A percentile compares a stretch with the other conserved stretches of the same genome.
Conservation (phyloP, 2,113 vertebrate genomes). For the Equus przewalskii region DNA sequence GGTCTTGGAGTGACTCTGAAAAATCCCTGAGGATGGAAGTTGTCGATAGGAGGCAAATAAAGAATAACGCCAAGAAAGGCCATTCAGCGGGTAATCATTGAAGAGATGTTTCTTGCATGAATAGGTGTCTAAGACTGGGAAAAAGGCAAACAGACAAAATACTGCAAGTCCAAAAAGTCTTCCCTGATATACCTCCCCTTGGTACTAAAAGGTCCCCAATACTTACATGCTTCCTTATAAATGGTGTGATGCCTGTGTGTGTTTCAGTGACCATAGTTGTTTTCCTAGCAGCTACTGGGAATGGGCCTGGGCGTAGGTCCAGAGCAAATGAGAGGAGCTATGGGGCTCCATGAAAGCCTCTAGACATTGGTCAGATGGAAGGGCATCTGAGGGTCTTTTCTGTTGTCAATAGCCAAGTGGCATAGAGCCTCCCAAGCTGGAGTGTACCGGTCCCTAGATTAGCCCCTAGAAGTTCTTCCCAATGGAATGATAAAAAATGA, state of each 20-base stretch:
- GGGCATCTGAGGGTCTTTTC: not conserved
- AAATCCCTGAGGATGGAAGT: conserved; percentile 68
- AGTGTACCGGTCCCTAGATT: not conserved
- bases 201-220: not conserved
- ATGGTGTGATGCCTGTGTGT: not conserved
- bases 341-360: not conserved
- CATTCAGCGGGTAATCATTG: conserved; percentile 31
- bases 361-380: not conserved
- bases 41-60: conserved; percentile 75
- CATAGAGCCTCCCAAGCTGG: not conserved
- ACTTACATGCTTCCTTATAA: not conserved
- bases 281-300: conserved; percentile 6
- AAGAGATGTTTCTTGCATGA: conserved; percentile 38
- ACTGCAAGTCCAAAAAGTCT: not conserved
- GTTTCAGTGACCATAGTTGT: not conserved
- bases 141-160: conserved; percentile 30
- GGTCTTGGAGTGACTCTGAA: conserved; percentile 74
- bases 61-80: conserved; percentile 62
- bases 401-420: not conserved
- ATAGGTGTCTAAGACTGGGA: not conserved
- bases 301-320: not conserved
- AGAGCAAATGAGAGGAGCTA: not conserved
- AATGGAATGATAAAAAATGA: conserved; percentile 4
- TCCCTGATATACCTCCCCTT: not conserved
- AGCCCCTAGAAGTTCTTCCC: not conserved